Conservation (phyloP, 2,888 invertebrate species). For the Eristalis tenax region DNA sequence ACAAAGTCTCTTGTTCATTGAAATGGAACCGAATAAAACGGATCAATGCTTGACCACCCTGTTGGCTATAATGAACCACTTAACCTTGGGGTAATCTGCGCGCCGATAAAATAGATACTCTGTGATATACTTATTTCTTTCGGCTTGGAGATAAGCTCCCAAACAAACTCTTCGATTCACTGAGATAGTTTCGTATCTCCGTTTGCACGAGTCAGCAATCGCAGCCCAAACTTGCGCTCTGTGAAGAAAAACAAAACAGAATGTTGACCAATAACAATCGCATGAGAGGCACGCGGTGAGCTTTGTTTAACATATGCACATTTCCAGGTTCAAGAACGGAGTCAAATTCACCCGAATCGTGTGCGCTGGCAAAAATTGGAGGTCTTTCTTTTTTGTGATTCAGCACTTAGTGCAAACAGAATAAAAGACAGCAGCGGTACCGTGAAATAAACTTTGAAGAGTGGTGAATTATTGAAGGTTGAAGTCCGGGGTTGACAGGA, state of each 20-base stretch:
- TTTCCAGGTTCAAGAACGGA: neutral
- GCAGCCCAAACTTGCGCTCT: too few species aligned
- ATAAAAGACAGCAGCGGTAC: too few species aligned
- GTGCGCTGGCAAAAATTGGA: neutral
- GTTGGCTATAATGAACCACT: neutral
- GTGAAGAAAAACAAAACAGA: too few species aligned
- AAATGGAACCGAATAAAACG: neutral
- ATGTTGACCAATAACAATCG: too few species aligned
- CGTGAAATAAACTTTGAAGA: too few species aligned
- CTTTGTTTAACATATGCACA: neutral
- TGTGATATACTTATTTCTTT: neutral
- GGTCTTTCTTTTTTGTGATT: neutral
- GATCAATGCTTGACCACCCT: neutral
- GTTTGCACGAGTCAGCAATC: too few species aligned
- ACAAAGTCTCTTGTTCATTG: neutral
- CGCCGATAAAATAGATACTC: neutral
- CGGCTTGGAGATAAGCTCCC: neutral
- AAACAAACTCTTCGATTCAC: neutral
- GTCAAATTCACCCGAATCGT: neutral
- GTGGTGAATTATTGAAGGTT: too few species aligned
- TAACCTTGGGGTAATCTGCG: slow-evolving; percentile 9
- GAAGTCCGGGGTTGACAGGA: too few species aligned
- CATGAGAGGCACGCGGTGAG: too few species aligned
- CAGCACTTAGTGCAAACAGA: too few species aligned
- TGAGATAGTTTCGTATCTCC: too few species aligned